These are phyloP conservation scores for Syrmaticus mikado DNA, from an alignment of 2,113 vertebrate species.

Conservation along the genomic window DNA sequence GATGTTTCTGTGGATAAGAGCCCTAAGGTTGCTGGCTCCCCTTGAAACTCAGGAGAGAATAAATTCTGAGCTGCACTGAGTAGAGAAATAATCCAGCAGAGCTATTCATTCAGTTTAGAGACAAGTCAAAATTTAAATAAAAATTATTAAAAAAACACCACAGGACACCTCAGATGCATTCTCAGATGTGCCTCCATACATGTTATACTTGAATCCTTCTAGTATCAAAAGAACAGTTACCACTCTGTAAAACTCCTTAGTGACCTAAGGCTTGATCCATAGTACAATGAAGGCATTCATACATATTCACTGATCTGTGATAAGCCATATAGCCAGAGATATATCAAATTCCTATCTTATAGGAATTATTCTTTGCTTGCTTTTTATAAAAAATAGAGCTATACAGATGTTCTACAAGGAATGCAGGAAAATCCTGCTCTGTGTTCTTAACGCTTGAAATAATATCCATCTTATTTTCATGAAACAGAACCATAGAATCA, in stretches of 20 bases:
- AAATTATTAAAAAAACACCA: not conserved
- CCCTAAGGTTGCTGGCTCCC: not conserved
- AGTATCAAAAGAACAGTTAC: not conserved
- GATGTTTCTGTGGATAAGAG: not conserved
- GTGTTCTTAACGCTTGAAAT: not conserved
- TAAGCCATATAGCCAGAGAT: not conserved
- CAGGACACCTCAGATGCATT: not conserved
- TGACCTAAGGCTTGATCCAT: not conserved
- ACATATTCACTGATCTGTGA: not conserved
- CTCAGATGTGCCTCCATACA: not conserved
- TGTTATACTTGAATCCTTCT: not conserved
- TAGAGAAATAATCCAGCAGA: not conserved
- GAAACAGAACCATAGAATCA: not conserved
- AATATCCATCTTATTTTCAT: not conserved
- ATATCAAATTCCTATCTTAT: not conserved
- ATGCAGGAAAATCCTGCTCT: not conserved
- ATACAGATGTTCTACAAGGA: not conserved
- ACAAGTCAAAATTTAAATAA: not conserved
- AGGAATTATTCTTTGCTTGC: not conserved
- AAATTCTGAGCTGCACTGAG: not conserved
- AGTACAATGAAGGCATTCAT: not conserved
- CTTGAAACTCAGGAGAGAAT: not conserved
- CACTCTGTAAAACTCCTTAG: not conserved
- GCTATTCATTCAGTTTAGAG: not conserved
- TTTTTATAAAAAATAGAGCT: not conserved